Evolutionary conservation across 2,113 vertebrate species (phyloP).

Genomic region (Tor tambroides): DNA sequence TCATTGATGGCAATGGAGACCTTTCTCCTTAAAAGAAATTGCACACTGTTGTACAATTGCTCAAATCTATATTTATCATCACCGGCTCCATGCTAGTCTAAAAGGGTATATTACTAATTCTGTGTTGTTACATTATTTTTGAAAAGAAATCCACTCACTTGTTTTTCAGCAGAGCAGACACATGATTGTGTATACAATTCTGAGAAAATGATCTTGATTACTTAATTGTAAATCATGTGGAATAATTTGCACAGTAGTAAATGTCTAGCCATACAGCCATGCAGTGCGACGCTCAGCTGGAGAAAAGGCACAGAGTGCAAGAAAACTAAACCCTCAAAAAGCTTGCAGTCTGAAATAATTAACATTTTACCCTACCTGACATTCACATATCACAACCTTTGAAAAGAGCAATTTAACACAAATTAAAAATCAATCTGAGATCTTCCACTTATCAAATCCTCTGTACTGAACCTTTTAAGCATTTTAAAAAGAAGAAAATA

Average conservation of each 20-base stretch:
- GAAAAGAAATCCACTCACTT: background rate
- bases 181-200: conserved; percentile 1
- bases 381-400: conserved; percentile 17
- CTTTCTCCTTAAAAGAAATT: conserved; percentile 14
- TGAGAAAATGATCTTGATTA: conserved; percentile 17
- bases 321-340: conserved; percentile 1
- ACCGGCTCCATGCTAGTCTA: background rate
- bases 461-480: background rate
- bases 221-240: conserved; percentile 11
- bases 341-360: background rate
- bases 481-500: background rate
- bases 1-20: background rate
- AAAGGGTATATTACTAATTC: background rate
- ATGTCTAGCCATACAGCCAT: background rate
- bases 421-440: background rate
- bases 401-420: conserved; percentile 1
- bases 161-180: background rate
- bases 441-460: background rate
- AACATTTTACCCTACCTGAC: background rate
- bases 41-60: background rate
- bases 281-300: background rate
- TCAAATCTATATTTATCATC: conserved; percentile 8
- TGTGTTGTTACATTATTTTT: conserved; percentile 14
- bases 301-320: conserved; percentile 22
- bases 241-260: conserved; percentile 32